A percentile compares a stretch with the other conserved stretches of the same genome.
Conservation (phyloP, 2,797 vertebrate species). For the Gallinago solitaria region DNA sequence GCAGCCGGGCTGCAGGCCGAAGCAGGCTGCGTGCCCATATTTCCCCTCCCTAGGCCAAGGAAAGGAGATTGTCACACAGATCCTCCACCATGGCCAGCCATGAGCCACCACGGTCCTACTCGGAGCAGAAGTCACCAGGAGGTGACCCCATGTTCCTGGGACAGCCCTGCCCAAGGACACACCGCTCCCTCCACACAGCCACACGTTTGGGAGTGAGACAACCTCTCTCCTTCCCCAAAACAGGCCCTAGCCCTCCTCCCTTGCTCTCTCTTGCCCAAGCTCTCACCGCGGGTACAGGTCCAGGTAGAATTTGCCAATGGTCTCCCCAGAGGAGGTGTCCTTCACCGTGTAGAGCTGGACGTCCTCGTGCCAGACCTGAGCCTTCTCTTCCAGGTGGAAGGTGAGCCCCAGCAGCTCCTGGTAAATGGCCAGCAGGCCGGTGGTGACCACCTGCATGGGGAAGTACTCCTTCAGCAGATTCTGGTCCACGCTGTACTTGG, state of each 20-base stretch:
- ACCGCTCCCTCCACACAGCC: accelerated
- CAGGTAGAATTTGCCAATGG: slow-evolving; percentile 94
- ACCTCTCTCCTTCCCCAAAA: not conserved
- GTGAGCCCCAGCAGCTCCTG: slow-evolving; percentile 92
- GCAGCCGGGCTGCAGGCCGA: slow-evolving; percentile 95
- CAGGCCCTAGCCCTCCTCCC: not conserved
- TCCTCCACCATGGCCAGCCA: not conserved
- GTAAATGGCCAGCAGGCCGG: slow-evolving; percentile 92
- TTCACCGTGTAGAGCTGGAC: slow-evolving; percentile 89
- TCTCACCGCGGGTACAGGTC: slow-evolving; percentile 92
- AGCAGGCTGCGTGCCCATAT: slow-evolving; percentile 95
- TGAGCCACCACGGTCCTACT: accelerated
- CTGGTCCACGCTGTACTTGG: slow-evolving; percentile 92
- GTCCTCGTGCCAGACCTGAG: slow-evolving; percentile 91
- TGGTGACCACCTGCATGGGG: slow-evolving; percentile 94
- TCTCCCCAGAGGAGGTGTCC: slow-evolving; percentile 78
- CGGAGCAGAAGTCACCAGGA: not conserved
- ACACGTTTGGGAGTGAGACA: accelerated
- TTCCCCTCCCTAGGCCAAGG: slow-evolving; percentile 84
- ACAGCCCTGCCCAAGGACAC: accelerated
- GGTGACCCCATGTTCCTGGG: not conserved
- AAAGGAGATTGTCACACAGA: not conserved
- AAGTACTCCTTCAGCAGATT: slow-evolving; percentile 96
- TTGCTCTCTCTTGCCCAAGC: accelerated
- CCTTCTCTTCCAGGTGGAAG: slow-evolving; percentile 84